Percentiles rank a stretch among this genome's conserved stretches.
phyloP scores from a whole-genome alignment of 37 sponge, comb jelly and placozoan species.

The Mnemiopsis leidyi region DNA sequence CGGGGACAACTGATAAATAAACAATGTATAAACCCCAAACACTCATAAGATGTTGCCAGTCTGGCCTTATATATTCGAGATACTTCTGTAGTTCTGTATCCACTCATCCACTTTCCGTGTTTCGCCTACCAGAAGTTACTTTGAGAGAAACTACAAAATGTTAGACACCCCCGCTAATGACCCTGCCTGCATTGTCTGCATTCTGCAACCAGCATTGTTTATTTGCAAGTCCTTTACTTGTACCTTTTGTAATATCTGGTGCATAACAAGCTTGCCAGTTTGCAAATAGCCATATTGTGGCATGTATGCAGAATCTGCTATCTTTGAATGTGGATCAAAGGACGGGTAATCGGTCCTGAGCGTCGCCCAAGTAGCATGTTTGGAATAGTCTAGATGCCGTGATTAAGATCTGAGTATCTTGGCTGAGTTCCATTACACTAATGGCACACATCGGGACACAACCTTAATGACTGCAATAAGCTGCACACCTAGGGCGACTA shows the following conservation, averaged over 20 bases:
- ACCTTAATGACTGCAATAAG: too few relatives aligned
- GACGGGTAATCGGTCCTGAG: neutral
- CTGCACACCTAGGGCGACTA: too few relatives aligned
- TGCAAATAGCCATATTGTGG: neutral
- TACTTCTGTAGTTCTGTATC: too few relatives aligned
- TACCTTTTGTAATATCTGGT: neutral
- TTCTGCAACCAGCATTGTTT: neutral
- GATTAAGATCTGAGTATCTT: neutral
- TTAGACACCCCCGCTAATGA: neutral
- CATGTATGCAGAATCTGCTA: neutral
- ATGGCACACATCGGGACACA: too few relatives aligned
- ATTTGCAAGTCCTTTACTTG: neutral
- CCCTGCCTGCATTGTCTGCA: neutral
- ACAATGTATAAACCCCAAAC: too few relatives aligned
- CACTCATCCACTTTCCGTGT: too few relatives aligned
- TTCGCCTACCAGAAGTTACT: neutral
- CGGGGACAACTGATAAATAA: too few relatives aligned
- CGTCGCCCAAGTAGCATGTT: neutral
- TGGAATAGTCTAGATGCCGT: neutral
- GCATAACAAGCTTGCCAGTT: neutral
- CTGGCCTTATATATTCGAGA: too few relatives aligned
- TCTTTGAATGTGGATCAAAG: neutral
- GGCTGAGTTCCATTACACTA: neutral
- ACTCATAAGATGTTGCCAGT: too few relatives aligned
- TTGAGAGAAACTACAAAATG: neutral